Percentiles rank a stretch among this genome's conserved stretches.
Evolutionary conservation across 2,113 vertebrate species (phyloP).

Genomic region (Notarius lentiginosus): DNA sequence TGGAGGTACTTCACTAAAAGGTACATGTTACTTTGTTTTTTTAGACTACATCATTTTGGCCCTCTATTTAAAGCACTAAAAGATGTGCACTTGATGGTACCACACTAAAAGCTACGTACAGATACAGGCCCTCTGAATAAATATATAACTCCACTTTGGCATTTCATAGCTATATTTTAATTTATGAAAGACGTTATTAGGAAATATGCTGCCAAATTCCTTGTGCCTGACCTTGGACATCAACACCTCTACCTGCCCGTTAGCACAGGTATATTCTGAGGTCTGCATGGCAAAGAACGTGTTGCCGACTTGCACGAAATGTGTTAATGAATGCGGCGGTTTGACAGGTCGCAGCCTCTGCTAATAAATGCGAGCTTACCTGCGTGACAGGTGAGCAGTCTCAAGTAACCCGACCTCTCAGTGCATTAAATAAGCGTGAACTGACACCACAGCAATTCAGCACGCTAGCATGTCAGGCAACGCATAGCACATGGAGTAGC

Average conservation of each 20-base stretch:
- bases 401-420: constrained; percentile 66
- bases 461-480: constrained; percentile 66
- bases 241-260: constrained; percentile 55
- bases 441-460: constrained; percentile 50
- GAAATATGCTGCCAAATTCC: neutral
- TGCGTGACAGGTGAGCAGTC: constrained; percentile 83
- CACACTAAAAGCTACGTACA: neutral
- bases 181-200: neutral
- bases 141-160: neutral
- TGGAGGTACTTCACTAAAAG: neutral
- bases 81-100: neutral
- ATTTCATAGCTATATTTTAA: neutral
- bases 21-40: neutral
- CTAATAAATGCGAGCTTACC: constrained; percentile 88
- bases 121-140: neutral
- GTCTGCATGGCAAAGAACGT: constrained; percentile 59
- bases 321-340: constrained; percentile 89
- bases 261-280: constrained; percentile 54
- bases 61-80: neutral
- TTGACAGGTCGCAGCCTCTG: constrained; percentile 80
- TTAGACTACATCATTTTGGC: neutral
- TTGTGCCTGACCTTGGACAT: constrained; percentile 6
- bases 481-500: constrained; percentile 59
- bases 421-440: constrained; percentile 47
- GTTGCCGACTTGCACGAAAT: constrained; percentile 73